These are phyloP conservation scores for Syrmaticus mikado DNA, from an alignment of 2,113 vertebrate species.

Conservation along the genomic window DNA sequence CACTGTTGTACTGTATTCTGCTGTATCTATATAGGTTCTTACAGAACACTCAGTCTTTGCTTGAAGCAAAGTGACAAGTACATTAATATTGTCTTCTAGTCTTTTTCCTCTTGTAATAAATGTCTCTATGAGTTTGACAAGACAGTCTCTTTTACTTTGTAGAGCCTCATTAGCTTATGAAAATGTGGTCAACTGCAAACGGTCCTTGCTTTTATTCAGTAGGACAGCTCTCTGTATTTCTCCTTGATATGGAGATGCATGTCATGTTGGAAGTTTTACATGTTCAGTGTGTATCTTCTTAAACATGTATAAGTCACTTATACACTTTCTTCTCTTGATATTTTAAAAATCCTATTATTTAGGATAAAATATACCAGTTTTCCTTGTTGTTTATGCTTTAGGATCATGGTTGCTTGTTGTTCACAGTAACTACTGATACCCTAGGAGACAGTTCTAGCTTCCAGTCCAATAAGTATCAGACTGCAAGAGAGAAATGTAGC, in stretches of 20 bases:
- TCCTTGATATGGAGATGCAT: fast-evolving
- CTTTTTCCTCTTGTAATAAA: neutral
- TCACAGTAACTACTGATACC: neutral
- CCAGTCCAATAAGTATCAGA: neutral
- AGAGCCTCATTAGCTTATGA: neutral
- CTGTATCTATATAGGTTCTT: neutral
- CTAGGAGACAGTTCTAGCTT: neutral
- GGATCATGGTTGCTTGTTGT: neutral
- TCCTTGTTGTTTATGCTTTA: neutral
- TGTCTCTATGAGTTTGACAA: neutral
- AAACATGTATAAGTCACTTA: neutral
- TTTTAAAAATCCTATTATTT: neutral
- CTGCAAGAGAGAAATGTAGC: neutral
- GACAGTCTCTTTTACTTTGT: neutral
- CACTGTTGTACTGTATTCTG: neutral
- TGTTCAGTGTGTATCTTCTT: neutral
- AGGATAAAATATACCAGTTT: neutral
- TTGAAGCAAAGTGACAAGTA: neutral
- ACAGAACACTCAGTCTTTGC: neutral
- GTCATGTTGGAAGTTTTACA: fast-evolving
- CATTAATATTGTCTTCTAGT: neutral
- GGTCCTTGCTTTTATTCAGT: neutral
- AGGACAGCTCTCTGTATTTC: neutral
- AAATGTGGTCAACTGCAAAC: neutral
- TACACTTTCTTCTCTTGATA: neutral